Base-by-base conservation (phyloP, 37 sponge, comb jelly and placozoan species). In the Ianthella basta region DNA sequence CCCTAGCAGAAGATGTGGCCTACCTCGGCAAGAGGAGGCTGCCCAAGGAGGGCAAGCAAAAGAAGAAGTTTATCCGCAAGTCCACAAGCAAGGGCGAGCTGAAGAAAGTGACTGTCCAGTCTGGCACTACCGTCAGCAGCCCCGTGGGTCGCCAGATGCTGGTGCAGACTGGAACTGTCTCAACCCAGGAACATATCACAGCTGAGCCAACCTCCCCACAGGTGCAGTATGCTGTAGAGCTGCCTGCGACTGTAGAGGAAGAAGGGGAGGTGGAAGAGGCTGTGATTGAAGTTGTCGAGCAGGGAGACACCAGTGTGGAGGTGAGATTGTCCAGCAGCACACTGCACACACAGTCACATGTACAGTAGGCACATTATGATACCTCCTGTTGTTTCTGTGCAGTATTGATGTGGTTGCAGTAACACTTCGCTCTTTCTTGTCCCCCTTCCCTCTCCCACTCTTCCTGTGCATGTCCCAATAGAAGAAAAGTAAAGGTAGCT, bases 41-140 rank as follows among this genome's bases (percentile, higher is more conserved):
- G 16, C 78, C 78, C 23, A 75, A 75, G 10, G 78, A 75, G 40
- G 78, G 78, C 21, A 40, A 50, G 40, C 25, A 24, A 3, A 75
- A 75, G 78, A 75, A 36, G 25, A 75, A 75, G 16, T 40, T 75
- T 10, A 24, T 75, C 32, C 32, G 78, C 38, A 75, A 75, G 53
- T 75, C 78, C 21, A 39, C 78, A 32, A 75, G 78, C 78, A 75
- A 75, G 25, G 78, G 78, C 2, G 78, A 75, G 40, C 78, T 75
- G 78, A 75, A 75, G 78, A 40, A 75, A 10, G 78, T 75, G 20
- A 41, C 64, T 61, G 64, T 75, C 21, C 44, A 75, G 25, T 25
- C 54, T 21, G 53, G 78, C 78, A 40, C 25, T 53, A 20, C 78
- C 10, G 25, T 24, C n/a, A 75, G 54, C 54, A 50, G 37, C 10